Conservation (phyloP, 2,888 invertebrate species). For the Heteropelma amictum region DNA sequence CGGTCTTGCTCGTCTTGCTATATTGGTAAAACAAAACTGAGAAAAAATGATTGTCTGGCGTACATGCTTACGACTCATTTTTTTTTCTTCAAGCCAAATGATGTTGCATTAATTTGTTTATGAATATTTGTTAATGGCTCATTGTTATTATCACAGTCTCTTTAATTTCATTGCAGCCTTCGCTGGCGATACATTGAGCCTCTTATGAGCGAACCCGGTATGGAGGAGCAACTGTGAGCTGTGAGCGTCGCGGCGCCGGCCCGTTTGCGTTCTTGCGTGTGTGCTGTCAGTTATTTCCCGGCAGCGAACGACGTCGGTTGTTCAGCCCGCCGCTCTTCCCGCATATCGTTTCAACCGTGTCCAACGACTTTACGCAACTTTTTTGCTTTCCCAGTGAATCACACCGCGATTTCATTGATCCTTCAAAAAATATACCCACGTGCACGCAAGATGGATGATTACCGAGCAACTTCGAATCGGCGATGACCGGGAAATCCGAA, state of each 20-base stretch:
- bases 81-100: no score
- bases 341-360: slow-evolving; percentile 15
- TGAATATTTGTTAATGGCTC: not conserved
- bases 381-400: not conserved
- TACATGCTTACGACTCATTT: no score
- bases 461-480: no score
- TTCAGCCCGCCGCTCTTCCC: slow-evolving; percentile 51
- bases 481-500: no score
- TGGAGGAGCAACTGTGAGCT: slow-evolving; percentile 33
- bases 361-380: not conserved
- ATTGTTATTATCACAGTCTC: not conserved
- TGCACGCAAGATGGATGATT: no score
- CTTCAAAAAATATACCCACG: no score
- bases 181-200: slow-evolving; percentile 36
- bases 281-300: slow-evolving; percentile 75
- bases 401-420: not conserved
- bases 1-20: no score
- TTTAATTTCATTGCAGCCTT: slow-evolving; percentile 14
- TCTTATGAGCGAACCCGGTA: not conserved
- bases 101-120: no score
- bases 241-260: slow-evolving; percentile 49
- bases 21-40: no score
- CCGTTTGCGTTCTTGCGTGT: slow-evolving; percentile 52
- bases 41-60: no score
- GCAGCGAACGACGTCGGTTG: slow-evolving; percentile 74